Base-by-base conservation (phyloP, 2,113 vertebrate genomes). In the Dolichallabes microphthalmus region DNA sequence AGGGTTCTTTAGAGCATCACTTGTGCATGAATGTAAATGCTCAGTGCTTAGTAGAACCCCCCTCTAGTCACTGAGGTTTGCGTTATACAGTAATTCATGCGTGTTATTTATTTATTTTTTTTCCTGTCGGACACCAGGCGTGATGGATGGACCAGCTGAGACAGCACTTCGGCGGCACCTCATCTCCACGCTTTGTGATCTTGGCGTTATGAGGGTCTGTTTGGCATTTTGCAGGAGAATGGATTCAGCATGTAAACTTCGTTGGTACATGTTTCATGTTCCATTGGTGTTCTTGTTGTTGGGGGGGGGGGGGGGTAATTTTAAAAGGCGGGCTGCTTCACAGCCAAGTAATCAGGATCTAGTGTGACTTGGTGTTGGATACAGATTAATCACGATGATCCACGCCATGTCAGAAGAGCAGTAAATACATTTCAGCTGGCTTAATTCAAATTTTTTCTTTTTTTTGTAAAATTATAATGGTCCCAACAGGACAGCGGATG, bases 31-130 rank as follows among this genome's bases (percentile, higher is more conserved):
- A 68, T 27, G 68, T 68, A 61, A 85, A 30, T 35, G 20, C 63
- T 83, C 10, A 13, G 75, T 52, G 64, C 66, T 58, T 35, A n/a
- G 58, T 60, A 27, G 32, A 69, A 68, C 0, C 12, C 4, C 7
- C 79, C 4, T 4, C 79, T 27, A 3, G 57, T 19, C 27, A 11
- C 35, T 20, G 77, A 81, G 63, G 30, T 52, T 82, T 20, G 20
- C 14, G 10, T 82, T 63, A 78, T 86, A n/a, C n/a, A n/a, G n/a
- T n/a, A 61, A 82, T 82, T 89, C 79, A 66, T 82, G 75, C 52
- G 10, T 22, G 53, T 55, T 60, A 53, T 45, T 55, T 57, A 69
- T 17, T 53, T 12, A 25, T 80, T 80, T 57, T 75, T 30, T 60
- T 39, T 39, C 71, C 22, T 86, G 80, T 77, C 9, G 63, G 35